A percentile compares a stretch with the other conserved stretches of the same genome.
Evolutionary conservation across 1,140 invertebrate genomes (phyloP).

Genomic region (Rhopalosiphum maidis): DNA sequence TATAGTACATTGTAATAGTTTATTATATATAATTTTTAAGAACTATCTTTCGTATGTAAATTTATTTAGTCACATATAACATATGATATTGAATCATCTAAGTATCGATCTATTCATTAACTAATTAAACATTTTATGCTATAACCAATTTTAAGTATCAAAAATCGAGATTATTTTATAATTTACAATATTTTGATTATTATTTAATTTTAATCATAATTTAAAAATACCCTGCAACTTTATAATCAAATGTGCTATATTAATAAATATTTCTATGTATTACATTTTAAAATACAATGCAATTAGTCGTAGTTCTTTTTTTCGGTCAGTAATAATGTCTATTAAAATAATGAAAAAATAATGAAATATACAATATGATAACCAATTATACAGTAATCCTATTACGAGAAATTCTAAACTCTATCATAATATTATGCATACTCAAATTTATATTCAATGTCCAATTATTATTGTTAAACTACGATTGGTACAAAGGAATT

Average conservation of each 20-base stretch:
- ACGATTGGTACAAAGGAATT: background rate
- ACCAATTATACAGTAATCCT: background rate
- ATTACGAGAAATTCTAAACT: background rate
- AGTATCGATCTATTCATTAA: too few species aligned
- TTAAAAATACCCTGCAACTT: background rate
- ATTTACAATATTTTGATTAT: background rate
- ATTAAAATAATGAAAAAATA: slow-evolving; percentile 1
- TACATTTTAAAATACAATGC: background rate
- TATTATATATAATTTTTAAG: too few species aligned
- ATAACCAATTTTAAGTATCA: too few species aligned
- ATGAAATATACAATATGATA: background rate
- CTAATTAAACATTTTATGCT: too few species aligned
- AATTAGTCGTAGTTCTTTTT: background rate
- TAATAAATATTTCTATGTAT: background rate
- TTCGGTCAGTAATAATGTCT: background rate
- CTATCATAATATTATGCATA: background rate
- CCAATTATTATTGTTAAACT: background rate
- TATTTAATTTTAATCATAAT: background rate
- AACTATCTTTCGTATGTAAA: too few species aligned
- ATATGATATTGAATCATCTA: too few species aligned
- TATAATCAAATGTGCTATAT: background rate
- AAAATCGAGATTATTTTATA: too few species aligned
- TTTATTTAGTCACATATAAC: too few species aligned
- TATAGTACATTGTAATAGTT: too few species aligned
- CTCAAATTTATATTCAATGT: background rate